A percentile compares a stretch with the other conserved stretches of the same genome.
These are phyloP conservation scores for Eidolon dupreanum DNA, from an alignment of 2,797 vertebrate genomes.

Conservation along the genomic window DNA sequence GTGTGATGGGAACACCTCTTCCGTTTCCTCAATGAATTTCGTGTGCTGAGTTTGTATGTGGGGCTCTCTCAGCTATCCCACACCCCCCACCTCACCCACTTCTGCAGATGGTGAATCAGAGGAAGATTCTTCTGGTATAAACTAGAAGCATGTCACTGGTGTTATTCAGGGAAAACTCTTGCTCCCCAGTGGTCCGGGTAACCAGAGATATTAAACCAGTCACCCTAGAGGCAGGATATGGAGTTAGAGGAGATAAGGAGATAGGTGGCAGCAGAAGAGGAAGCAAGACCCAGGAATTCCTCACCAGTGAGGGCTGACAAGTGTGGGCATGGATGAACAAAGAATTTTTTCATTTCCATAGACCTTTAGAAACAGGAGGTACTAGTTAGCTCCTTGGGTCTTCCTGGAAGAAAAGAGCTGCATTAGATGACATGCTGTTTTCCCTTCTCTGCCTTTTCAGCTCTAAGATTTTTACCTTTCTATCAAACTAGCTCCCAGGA, in stretches of 20 bases:
- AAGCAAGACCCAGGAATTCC: not conserved
- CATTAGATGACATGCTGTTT: slow-evolving; percentile 30
- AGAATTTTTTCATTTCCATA: slow-evolving; percentile 18
- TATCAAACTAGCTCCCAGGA: slow-evolving; percentile 20
- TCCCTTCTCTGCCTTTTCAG: not conserved
- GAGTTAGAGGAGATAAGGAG: not conserved
- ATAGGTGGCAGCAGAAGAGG: not conserved
- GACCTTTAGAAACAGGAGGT: slow-evolving; percentile 19
- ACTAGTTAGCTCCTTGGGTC: slow-evolving; percentile 31
- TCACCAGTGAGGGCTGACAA: not conserved
- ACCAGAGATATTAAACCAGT: not conserved
- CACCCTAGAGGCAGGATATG: not conserved
- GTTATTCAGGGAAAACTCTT: not conserved
- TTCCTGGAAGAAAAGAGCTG: slow-evolving; percentile 55
- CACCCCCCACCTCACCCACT: not conserved
- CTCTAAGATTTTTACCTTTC: slow-evolving; percentile 57
- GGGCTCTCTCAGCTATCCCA: not conserved
- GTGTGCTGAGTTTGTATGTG: not conserved
- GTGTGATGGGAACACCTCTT: slow-evolving; percentile 32
- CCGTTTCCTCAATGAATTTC: not conserved
- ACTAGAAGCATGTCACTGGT: not conserved
- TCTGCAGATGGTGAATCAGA: not conserved
- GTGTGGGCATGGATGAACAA: not conserved
- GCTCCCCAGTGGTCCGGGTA: not conserved
- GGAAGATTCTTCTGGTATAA: not conserved